Conservation (phyloP, 2,888 invertebrate genomes). For the Ctena decussata region DNA sequence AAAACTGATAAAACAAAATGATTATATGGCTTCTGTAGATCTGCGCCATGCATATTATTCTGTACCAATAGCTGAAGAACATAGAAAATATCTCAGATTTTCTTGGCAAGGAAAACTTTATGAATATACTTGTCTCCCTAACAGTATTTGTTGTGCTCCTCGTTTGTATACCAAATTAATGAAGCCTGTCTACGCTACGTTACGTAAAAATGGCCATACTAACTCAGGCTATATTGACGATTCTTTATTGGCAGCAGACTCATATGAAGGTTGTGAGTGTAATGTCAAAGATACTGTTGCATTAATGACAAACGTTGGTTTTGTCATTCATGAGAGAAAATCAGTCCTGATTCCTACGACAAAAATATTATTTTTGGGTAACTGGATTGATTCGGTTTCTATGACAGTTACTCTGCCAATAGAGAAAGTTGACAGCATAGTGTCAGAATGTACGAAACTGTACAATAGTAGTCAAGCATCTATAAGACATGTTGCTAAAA, state of each 20-base stretch:
- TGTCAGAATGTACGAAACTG: background rate
- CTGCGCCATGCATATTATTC: slow-evolving; percentile 63
- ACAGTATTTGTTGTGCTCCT: slow-evolving; percentile 50
- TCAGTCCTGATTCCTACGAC: slow-evolving; percentile 39
- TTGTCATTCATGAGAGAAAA: slow-evolving; percentile 48
- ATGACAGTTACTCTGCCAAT: slow-evolving; percentile 49
- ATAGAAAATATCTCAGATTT: slow-evolving; percentile 46
- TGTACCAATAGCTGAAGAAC: slow-evolving; percentile 39
- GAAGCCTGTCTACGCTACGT: slow-evolving; percentile 51
- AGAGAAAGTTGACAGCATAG: slow-evolving; percentile 13
- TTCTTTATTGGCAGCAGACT: slow-evolving; percentile 29
- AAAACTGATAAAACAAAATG: slow-evolving; percentile 28
- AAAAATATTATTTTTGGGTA: slow-evolving; percentile 40
- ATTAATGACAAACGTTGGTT: slow-evolving; percentile 36
- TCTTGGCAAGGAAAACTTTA: slow-evolving; percentile 48
- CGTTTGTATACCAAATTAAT: slow-evolving; percentile 62
- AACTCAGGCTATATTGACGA: slow-evolving; percentile 64
- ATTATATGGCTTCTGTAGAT: slow-evolving; percentile 63
- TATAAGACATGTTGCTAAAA: slow-evolving; percentile 35
- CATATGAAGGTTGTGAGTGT: slow-evolving; percentile 25
- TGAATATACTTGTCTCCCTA: slow-evolving; percentile 55
- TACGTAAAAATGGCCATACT: slow-evolving; percentile 40
- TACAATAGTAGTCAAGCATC: background rate
- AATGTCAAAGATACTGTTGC: slow-evolving; percentile 37
- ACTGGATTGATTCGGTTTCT: slow-evolving; percentile 38